Conservation (phyloP, 2,888 invertebrate genomes). For the Eledona agricola region DNA sequence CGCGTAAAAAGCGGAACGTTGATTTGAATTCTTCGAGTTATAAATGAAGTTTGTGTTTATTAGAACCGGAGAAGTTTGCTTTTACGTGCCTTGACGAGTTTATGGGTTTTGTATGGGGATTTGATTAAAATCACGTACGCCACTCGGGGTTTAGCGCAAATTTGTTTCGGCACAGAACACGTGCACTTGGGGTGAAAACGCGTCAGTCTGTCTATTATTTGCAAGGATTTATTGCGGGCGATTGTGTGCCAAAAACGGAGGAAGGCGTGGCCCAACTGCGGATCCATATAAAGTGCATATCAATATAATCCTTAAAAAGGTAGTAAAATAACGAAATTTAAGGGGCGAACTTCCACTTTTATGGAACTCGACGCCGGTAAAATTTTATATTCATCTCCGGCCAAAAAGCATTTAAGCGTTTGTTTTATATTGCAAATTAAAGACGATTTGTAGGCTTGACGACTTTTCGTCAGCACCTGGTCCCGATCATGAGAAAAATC, state of each 20-base stretch:
- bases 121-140: not conserved
- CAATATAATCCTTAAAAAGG: slow-evolving; percentile 19
- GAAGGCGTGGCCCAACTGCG: slow-evolving; percentile 19
- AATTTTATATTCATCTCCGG: slow-evolving; percentile 27
- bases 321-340: slow-evolving; percentile 32
- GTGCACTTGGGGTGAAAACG: slow-evolving; percentile 17
- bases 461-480: slow-evolving; percentile 1
- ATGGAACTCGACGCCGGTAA: slow-evolving; percentile 17
- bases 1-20: not conserved
- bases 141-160: slow-evolving; percentile 3
- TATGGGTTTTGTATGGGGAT: no score
- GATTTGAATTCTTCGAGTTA: not conserved
- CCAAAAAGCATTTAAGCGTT: slow-evolving; percentile 16
- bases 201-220: slow-evolving; percentile 40
- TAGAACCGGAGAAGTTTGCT: slow-evolving; percentile 2
- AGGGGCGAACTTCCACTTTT: slow-evolving; percentile 30
- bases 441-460: slow-evolving; percentile 13
- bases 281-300: slow-evolving; percentile 22
- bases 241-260: slow-evolving; percentile 35
- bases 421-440: slow-evolving; percentile 20
- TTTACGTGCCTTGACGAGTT: slow-evolving; percentile 4
- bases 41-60: slow-evolving; percentile 4
- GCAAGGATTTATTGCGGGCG: slow-evolving; percentile 41
- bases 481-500: not conserved
- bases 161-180: slow-evolving; percentile 14